Base-by-base conservation (phyloP, 2,113 vertebrate genomes). In the Motacilla tschutschensis region DNA sequence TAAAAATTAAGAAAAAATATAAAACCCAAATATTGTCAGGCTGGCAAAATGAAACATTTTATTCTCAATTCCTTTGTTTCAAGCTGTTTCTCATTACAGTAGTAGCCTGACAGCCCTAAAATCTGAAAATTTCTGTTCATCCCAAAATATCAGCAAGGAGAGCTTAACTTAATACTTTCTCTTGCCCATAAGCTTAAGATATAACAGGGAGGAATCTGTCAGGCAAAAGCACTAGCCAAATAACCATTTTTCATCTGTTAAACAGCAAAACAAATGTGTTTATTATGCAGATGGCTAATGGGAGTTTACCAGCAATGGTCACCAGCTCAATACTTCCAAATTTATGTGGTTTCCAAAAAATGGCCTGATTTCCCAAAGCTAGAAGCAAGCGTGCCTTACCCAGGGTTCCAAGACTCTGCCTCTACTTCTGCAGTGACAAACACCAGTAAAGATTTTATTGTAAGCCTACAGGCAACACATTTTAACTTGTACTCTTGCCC, bases 11-110 rank as follows among this genome's bases (percentile, higher is more conserved):
- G 83, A 89, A 66, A 82, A 91, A 59, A 50, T 19, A 29, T 14
- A 73, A 71, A 14, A 2, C 2, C 3, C 10, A 65, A 85, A 67
- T 55, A 85, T 33, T 74, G 22, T 70, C 77, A 83, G 46, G n/a
- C 25, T 59, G n/a, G 41, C 38, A 94, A 93, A 81, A 91, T 18
- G 14, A 90, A 79, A 59, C 14, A 19, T 73, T 85, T 92, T 81
- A 29, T 41, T 87, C 47, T 72, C 25, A 41, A 24, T 25, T n/a
- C 6, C 10, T 83, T 76, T 66, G 31, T 77, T 69, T 85, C 75
- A 87, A 83, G 59, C 9, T 78, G 51, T 31, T 79, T 83, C 29
- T 83, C 33, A 41, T 77, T 43, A 80, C 6, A 62, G 17, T 28
- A 46, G 43, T 83, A 91, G 29, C 38, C 19, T 47, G 22, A 83